Percentiles rank a stretch among this genome's conserved stretches.
Evolutionary conservation across 2,797 vertebrate genomes (phyloP).

Genomic region (Emys orbicularis): DNA sequence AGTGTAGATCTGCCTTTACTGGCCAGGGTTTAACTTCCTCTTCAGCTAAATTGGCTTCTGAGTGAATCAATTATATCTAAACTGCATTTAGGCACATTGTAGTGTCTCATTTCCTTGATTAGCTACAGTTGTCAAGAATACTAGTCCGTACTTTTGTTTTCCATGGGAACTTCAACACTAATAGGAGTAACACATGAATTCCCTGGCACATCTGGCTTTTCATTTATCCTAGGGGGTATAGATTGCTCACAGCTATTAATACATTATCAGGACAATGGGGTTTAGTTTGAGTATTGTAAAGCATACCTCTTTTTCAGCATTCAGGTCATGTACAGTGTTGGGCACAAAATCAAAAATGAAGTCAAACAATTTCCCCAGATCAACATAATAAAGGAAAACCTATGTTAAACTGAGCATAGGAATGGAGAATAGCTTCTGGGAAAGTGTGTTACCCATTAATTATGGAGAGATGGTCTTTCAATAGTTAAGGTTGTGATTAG

Average conservation of each 20-base stretch:
- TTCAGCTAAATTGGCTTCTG: neutral
- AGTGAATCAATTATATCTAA: neutral
- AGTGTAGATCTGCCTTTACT: neutral
- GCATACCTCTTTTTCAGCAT: neutral
- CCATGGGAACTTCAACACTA: neutral
- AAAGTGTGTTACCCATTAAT: slow-evolving; percentile 62
- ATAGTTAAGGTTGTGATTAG: slow-evolving; percentile 32
- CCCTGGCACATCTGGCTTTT: neutral
- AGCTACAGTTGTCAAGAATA: neutral
- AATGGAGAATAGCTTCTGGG: slow-evolving; percentile 36
- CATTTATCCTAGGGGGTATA: neutral
- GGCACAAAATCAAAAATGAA: slow-evolving; percentile 3
- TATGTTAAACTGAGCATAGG: slow-evolving; percentile 39
- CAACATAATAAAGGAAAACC: neutral
- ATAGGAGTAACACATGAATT: neutral
- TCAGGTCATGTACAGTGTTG: neutral
- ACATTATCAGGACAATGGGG: neutral
- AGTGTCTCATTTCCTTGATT: neutral
- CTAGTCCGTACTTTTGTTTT: slow-evolving; percentile 4
- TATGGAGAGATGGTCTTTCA: slow-evolving; percentile 1
- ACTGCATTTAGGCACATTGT: neutral
- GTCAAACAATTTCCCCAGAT: neutral
- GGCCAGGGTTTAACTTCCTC: neutral
- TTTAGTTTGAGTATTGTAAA: neutral
- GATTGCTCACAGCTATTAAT: neutral